Base-by-base conservation (phyloP, 2,888 invertebrate genomes). In the Toxonevra muliebris region DNA sequence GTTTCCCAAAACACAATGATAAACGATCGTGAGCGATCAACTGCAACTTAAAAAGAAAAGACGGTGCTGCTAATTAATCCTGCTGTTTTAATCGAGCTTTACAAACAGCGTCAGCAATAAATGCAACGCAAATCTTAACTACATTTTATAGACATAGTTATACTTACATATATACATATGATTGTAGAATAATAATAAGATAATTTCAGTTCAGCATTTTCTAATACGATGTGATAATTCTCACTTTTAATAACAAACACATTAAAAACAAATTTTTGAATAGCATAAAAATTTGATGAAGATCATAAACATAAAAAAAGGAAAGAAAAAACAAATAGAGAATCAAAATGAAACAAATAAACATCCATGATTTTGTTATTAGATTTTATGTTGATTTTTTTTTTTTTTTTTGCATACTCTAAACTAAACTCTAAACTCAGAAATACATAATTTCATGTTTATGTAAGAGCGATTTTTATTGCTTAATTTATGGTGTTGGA, bases 181-280 rank as follows among this genome's bases (percentile, higher is more conserved):
- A 30, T n/a, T 17, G 17, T 17, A 11, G 13, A 43, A 43, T 59
- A 7, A 7, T 0, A 57, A 5, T 13, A 4, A 57, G 13, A 57
- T 15, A 1, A 48, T 48, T 15, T 48, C 17, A 58, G 41, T 65
- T 50, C 30, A 30, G 7, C 30, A 30, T 30, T 58, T 57, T 50
- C 64, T n/a, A 41, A 57, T 64, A 64, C 64, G 64, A 58, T 57
- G 64, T 64, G 64, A 64, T 64, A 64, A 64, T 58, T 55, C 30
- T 13, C 57, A 41, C 55, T 64, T 30, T 64, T 64, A 64, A 64
- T 64, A 57, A 58, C 64, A 2, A 50, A 41, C 30, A 52, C 57
- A 65, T 65, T 58, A 65, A 65, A 65, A 58, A 30, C 30, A 30
- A 55, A 40, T 54, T 65, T 65, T 58, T 58, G 57, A 48, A 57